Conservation (phyloP, 1,140 invertebrate species). For the Adelges cooleyi region DNA sequence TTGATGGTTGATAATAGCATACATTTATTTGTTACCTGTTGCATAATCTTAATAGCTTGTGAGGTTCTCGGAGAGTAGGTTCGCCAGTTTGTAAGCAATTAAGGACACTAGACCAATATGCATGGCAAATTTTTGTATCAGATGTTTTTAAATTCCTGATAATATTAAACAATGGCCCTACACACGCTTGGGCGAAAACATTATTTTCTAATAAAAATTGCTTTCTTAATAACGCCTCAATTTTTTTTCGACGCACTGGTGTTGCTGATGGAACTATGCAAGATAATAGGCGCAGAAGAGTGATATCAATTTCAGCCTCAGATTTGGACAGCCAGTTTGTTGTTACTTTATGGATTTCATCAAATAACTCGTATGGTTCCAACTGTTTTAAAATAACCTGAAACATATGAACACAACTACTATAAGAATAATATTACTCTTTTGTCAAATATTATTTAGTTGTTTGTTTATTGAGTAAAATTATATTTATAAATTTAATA, state of each 20-base stretch:
- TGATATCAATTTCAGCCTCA: slow-evolving; percentile 10
- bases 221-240: neutral
- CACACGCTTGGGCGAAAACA: neutral
- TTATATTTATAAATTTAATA: no score
- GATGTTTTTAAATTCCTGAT: slow-evolving; percentile 19
- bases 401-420: no score
- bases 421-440: no score
- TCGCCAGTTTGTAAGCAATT: neutral
- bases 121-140: slow-evolving; percentile 1
- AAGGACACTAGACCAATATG: slow-evolving; percentile 18
- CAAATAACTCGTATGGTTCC: slow-evolving; percentile 18
- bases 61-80: neutral
- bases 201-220: slow-evolving; percentile 10
- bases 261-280: slow-evolving; percentile 11
- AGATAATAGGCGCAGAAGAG: slow-evolving; percentile 5
- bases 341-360: neutral
- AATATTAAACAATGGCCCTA: slow-evolving; percentile 12
- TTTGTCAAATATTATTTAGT: no score
- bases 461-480: no score
- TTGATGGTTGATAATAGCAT: no score
- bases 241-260: neutral
- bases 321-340: slow-evolving; percentile 7
- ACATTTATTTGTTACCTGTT: slow-evolving; percentile 13
- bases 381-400: slow-evolving; percentile 15
- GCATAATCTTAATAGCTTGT: slow-evolving; percentile 15